Percentiles rank a stretch among this genome's conserved stretches.
Conservation (phyloP, 92 coral and sea anemone genomes). For the Palythoa grandiflora region DNA sequence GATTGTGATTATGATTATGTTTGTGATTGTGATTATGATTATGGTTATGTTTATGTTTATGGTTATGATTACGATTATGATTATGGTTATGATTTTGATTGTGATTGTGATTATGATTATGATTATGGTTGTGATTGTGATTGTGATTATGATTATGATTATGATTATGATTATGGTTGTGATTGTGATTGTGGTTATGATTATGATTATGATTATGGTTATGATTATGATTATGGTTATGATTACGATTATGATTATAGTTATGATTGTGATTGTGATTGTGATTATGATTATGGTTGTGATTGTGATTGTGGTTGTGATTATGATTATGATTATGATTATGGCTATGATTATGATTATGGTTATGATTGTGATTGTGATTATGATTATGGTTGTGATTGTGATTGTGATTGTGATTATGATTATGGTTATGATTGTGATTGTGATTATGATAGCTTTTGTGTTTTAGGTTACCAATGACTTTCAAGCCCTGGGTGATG, state of each 20-base stretch:
- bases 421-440: neutral
- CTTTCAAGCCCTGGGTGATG: slow-evolving; percentile 50
- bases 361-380: neutral
- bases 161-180: neutral
- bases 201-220: neutral
- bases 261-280: neutral
- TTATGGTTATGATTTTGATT: neutral
- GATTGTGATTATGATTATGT: too few relatives aligned
- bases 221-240: neutral
- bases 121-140: neutral
- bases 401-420: neutral
- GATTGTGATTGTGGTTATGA: neutral
- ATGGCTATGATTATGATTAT: too few relatives aligned
- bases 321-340: neutral
- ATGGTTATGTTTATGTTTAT: too few relatives aligned
- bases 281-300: neutral
- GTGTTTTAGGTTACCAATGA: slow-evolving; percentile 18
- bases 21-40: too few relatives aligned
- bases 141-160: neutral
- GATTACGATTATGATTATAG: neutral
- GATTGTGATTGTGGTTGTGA: neutral
- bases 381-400: neutral
- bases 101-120: neutral
- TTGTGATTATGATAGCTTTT: neutral
- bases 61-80: neutral